These are phyloP conservation scores for Dynastes hyllus DNA, from an alignment of 2,888 invertebrate species.

Conservation along the genomic window DNA sequence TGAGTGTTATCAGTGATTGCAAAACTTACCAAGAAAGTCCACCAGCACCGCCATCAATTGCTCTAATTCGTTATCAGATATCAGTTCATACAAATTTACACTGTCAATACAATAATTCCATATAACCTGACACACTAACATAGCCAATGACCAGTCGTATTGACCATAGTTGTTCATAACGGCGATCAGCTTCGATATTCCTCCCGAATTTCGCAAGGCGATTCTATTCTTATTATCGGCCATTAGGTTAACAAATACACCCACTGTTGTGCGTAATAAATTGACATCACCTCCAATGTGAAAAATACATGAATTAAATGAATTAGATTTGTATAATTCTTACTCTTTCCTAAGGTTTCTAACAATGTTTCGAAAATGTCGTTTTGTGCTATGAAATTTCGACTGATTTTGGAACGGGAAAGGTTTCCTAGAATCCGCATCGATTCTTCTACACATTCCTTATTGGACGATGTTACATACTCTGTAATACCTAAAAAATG, in stretches of 20 bases:
- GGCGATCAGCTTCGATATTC: conserved; percentile 73
- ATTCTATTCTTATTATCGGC: conserved; percentile 75
- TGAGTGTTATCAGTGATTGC: background rate
- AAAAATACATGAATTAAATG: conserved; percentile 70
- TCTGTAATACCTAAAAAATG: conserved; percentile 69
- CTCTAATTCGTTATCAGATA: conserved; percentile 73
- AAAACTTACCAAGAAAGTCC: conserved; percentile 72
- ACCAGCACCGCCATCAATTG: conserved; percentile 73
- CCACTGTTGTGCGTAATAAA: conserved; percentile 84
- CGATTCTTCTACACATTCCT: conserved; percentile 79
- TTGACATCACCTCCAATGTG: conserved; percentile 74
- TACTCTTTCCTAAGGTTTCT: conserved; percentile 76
- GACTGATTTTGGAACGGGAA: conserved; percentile 79
- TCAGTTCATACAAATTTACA: conserved; percentile 70
- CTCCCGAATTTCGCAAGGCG: conserved; percentile 73
- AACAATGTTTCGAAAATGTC: conserved; percentile 78
- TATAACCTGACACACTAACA: conserved; percentile 83
- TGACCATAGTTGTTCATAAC: conserved; percentile 76
- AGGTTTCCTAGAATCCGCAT: conserved; percentile 89
- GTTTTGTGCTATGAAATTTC: conserved; percentile 79
- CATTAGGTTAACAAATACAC: conserved; percentile 87
- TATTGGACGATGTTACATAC: conserved; percentile 69
- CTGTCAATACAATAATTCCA: conserved; percentile 81
- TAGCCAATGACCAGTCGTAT: conserved; percentile 81
- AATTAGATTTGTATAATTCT: conserved; percentile 72